These are phyloP conservation scores for Craterocephalus amniculus DNA, from an alignment of 2,797 vertebrate genomes.

Conservation along the genomic window DNA sequence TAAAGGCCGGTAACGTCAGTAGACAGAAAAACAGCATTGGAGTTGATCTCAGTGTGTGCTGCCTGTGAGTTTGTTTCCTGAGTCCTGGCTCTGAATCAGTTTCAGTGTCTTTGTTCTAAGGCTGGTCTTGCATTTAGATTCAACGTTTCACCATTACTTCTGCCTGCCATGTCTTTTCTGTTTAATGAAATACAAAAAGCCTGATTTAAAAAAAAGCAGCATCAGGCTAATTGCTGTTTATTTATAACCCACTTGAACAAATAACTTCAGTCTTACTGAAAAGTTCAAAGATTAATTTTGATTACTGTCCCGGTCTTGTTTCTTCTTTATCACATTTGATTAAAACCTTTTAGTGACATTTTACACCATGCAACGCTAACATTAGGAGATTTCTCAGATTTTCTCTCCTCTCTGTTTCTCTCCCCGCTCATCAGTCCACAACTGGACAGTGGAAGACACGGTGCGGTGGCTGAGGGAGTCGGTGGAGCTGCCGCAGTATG, in stretches of 20 bases:
- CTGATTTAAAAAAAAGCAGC: not conserved
- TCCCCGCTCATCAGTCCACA: constrained; percentile 87
- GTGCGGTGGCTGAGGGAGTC: constrained; percentile 95
- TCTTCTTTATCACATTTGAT: not conserved
- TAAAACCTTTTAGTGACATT: not conserved
- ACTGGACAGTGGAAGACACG: constrained; percentile 94
- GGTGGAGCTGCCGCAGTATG: constrained; percentile 97
- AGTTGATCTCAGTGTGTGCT: not conserved
- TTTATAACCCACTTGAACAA: not conserved
- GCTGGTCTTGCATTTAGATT: not conserved
- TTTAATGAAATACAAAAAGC: not conserved
- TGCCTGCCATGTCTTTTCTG: not conserved
- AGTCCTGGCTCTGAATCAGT: not conserved
- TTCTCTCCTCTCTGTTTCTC: not conserved
- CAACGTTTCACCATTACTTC: not conserved
- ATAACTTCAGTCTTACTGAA: not conserved
- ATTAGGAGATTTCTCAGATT: not conserved
- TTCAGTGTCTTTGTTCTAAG: not conserved
- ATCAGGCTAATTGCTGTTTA: not conserved
- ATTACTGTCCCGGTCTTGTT: not conserved
- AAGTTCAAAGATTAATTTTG: not conserved
- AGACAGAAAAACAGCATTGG: not conserved
- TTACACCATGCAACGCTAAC: too few relatives aligned
- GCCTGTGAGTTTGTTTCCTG: not conserved
- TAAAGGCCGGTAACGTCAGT: too few relatives aligned